Percentiles rank a stretch among this genome's conserved stretches.
phyloP scores from a whole-genome alignment of 1,140 invertebrate genomes.

The Alviniconcha marisindica region DNA sequence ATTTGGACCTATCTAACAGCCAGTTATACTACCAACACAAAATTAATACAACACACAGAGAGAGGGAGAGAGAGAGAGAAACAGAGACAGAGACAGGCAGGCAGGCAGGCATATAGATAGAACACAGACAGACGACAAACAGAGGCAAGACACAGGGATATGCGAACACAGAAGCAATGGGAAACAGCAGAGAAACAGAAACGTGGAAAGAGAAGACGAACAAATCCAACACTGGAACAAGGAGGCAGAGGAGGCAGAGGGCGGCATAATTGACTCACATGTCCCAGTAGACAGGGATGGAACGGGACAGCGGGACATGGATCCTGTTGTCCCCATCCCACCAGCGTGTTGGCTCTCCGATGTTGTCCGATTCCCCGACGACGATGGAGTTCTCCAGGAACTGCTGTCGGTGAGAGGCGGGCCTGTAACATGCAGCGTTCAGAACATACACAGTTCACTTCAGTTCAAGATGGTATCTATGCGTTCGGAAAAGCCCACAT shows the following conservation, averaged over 20 bases:
- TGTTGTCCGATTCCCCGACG: slow-evolving; percentile 48
- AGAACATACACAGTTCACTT: not conserved
- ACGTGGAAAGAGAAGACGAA: too few relatives aligned
- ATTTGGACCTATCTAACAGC: too few relatives aligned
- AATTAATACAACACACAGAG: too few relatives aligned
- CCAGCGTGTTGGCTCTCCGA: slow-evolving; percentile 42
- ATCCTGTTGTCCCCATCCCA: not conserved
- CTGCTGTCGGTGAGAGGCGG: slow-evolving; percentile 17
- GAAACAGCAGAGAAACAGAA: not conserved
- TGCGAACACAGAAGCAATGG: not conserved
- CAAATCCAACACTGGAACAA: too few relatives aligned
- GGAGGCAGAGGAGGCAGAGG: not conserved
- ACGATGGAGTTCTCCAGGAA: slow-evolving; percentile 43
- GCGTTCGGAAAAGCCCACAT: too few relatives aligned
- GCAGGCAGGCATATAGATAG: too few relatives aligned
- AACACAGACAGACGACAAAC: not conserved
- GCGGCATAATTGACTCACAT: slow-evolving; percentile 1
- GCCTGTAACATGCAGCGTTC: not conserved
- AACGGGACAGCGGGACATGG: not conserved
- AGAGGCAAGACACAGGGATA: not conserved
- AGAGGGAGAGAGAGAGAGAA: not conserved
- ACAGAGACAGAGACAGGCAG: too few relatives aligned
- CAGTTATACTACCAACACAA: too few relatives aligned
- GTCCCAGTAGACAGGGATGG: slow-evolving; percentile 16
- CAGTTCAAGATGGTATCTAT: too few relatives aligned